Percentiles rank a stretch among this genome's conserved stretches.
Conservation (phyloP, 2,113 vertebrate genomes). For the Erythrolamprus reginae region DNA sequence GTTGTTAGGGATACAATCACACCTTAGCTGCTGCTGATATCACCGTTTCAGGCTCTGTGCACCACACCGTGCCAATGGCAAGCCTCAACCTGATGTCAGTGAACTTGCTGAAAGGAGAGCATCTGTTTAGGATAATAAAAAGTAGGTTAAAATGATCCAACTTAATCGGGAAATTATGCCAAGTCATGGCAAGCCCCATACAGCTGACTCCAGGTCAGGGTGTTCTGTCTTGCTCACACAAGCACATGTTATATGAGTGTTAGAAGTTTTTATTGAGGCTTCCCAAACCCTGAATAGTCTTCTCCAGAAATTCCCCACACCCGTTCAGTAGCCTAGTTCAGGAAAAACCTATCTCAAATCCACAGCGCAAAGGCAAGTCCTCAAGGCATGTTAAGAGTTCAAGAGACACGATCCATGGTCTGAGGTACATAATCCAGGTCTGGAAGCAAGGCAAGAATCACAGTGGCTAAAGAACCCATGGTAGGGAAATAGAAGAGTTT, state of each 20-base stretch:
- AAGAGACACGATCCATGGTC: too few species aligned
- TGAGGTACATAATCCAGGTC: too few species aligned
- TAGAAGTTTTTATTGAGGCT: not conserved
- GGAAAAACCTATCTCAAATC: too few species aligned
- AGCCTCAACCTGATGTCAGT: conserved; percentile 29
- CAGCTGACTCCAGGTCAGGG: not conserved
- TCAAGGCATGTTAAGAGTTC: too few species aligned
- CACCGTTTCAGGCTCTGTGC: conserved; percentile 31
- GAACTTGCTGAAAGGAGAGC: not conserved
- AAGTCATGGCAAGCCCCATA: not conserved
- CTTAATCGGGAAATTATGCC: not conserved
- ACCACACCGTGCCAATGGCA: conserved; percentile 35
- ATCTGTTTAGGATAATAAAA: not conserved
- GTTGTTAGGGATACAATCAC: not conserved
- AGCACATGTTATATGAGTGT: not conserved
- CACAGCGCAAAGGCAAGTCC: too few species aligned
- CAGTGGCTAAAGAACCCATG: too few species aligned
- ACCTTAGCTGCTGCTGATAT: not conserved
- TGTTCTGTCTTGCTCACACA: not conserved
- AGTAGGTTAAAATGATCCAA: not conserved
- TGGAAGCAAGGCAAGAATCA: too few species aligned
- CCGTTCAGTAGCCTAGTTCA: too few species aligned
- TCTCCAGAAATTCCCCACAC: not conserved
- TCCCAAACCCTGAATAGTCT: not conserved
- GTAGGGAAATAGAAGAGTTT: too few species aligned